Percentiles rank a stretch among this genome's conserved stretches.
These are phyloP conservation scores for Furnarius figulus DNA, from an alignment of 2,113 vertebrate genomes.

Conservation along the genomic window DNA sequence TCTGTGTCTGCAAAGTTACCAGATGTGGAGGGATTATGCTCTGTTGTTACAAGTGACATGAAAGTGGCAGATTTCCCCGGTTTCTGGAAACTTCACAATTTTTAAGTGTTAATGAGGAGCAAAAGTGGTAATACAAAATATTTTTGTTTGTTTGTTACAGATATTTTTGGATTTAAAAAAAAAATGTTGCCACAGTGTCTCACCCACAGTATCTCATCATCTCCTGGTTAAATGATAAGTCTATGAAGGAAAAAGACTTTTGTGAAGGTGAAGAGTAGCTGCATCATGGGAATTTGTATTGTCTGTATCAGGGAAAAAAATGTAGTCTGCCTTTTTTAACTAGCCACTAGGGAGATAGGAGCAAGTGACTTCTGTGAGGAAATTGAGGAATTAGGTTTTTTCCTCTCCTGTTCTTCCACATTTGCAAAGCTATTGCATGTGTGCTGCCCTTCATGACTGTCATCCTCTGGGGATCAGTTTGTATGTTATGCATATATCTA, in stretches of 20 bases:
- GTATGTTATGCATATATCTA: accelerated
- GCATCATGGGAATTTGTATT: neutral
- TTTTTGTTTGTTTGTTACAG: neutral
- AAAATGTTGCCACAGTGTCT: neutral
- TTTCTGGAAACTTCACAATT: neutral
- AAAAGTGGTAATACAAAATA: neutral
- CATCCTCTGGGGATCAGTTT: neutral
- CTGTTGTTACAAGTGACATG: neutral
- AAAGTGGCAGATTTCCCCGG: neutral
- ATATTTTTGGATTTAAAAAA: neutral
- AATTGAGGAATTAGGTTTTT: neutral
- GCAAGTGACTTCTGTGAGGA: neutral
- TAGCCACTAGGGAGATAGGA: neutral
- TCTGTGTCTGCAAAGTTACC: neutral
- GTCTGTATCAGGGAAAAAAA: neutral
- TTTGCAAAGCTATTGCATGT: neutral
- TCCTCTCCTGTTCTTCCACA: neutral
- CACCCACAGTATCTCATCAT: neutral
- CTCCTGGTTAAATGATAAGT: neutral
- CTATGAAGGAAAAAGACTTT: neutral
- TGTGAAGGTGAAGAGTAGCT: neutral
- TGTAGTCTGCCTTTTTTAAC: neutral
- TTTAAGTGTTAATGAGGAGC: neutral
- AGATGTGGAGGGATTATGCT: neutral
- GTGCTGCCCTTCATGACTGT: neutral